These are phyloP conservation scores for Poicephalus gulielmi DNA, from an alignment of 2,113 vertebrate genomes.

Conservation along the genomic window DNA sequence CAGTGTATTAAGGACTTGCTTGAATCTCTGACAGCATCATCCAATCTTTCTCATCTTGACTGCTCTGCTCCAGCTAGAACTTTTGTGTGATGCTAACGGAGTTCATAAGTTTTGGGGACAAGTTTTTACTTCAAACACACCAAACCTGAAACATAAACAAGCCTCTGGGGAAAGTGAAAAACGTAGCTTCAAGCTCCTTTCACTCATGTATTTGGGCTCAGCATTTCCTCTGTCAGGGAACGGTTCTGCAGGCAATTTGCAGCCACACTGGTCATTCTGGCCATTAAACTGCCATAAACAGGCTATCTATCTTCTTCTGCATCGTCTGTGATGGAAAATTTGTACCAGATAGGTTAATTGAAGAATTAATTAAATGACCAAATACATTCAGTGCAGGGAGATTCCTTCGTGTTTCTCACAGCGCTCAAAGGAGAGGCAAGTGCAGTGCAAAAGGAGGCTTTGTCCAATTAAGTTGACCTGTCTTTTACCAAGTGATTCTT, in stretches of 20 bases:
- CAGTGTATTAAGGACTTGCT: neutral
- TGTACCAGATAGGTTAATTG: neutral
- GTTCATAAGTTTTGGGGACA: neutral
- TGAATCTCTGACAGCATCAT: rapidly evolving
- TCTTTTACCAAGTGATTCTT: neutral
- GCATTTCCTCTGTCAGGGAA: neutral
- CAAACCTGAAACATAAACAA: neutral
- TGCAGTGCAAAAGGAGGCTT: neutral
- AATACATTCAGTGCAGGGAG: rapidly evolving
- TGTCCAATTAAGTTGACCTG: neutral
- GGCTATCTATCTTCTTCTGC: neutral
- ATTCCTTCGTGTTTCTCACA: neutral
- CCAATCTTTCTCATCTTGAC: neutral
- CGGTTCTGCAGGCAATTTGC: neutral
- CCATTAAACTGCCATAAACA: neutral
- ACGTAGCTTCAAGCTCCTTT: neutral
- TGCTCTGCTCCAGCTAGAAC: neutral
- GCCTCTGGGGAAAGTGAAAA: neutral
- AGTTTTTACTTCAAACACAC: neutral
- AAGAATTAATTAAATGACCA: neutral
- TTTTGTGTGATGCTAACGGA: neutral
- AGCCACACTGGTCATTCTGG: rapidly evolving
- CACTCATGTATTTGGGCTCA: neutral
- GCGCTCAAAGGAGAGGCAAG: neutral
- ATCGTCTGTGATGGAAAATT: neutral